Base-by-base conservation (phyloP, 2,113 vertebrate genomes). In the Girardinichthys multiradiatus region DNA sequence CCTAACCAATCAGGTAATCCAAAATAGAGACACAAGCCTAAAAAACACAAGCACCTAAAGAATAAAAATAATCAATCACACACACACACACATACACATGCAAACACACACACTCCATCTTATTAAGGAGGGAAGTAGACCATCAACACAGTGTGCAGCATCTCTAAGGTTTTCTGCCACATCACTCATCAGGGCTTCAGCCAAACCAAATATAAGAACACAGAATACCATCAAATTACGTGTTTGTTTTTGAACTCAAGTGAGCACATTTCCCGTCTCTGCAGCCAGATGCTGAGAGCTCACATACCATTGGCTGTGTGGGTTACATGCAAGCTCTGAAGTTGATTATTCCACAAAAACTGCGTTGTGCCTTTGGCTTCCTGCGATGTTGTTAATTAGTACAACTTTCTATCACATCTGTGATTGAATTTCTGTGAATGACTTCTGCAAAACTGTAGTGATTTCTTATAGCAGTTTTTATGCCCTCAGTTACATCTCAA, bases 51-150 rank as follows among this genome's bases (percentile, higher is more conserved):
- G 45, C 72, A 42, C 27, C 26, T 57, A 64, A 67, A 57, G 51
- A 67, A 82, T 48, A 58, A 28, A 64, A 81, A 64, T 66, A 86
- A 90, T 90, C 84, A 86, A 31, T 58, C 70, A 75, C 72, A 39
- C 39, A 37, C 26, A 54, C 57, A 39, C 64, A 74, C 65, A 62
- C 70, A 33, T 33, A 75, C 68, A 39, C 39, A 37, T 19, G 39
- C 57, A 39, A 57, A 77, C 65, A 62, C 66, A 77, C 77, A 31
- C 58, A 72, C 54, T 61, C 74, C 79, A 91, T 83, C 86, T 93
- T 91, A 94, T 94, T 94, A 92, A 82, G 81, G 86, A 84, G 90
- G 93, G 91, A 94, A 94, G 79, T 65, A 78, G 92, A 94, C 94
- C 93, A 94, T 93, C 93, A 94, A 92, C 89, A 66, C 86, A 70